Evolutionary conservation across 2,113 vertebrate species (phyloP).

Genomic region (Haliaeetus leucogaster): DNA sequence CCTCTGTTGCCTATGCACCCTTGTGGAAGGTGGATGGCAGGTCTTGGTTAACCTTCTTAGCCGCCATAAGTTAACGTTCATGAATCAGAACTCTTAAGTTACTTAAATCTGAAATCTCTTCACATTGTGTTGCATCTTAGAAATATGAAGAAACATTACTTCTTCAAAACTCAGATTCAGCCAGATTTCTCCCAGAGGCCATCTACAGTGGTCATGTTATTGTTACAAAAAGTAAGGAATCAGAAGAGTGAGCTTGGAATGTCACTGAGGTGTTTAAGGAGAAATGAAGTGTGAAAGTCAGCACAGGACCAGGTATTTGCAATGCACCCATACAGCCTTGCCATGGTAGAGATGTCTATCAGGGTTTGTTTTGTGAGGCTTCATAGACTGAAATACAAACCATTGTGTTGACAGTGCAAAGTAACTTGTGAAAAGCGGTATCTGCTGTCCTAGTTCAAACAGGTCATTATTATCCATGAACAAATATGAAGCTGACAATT

Average conservation of each 20-base stretch:
- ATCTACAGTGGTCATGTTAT: neutral
- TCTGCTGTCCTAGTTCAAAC: neutral
- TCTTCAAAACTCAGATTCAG: neutral
- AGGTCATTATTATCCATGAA: neutral
- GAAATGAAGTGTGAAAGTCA: neutral
- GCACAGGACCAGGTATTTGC: neutral
- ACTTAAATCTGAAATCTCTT: neutral
- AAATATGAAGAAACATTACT: neutral
- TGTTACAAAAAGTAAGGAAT: neutral
- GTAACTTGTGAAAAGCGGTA: neutral
- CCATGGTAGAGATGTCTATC: neutral
- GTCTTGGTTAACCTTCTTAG: neutral
- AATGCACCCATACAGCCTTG: neutral
- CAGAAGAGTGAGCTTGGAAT: neutral
- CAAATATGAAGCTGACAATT: conserved; percentile 1
- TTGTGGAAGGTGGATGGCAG: neutral
- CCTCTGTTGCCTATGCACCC: neutral
- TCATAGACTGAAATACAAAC: neutral
- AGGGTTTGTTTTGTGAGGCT: neutral
- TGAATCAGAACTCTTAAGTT: neutral
- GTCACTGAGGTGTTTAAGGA: neutral
- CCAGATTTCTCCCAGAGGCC: neutral
- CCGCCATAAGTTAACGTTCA: neutral
- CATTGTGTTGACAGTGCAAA: neutral
- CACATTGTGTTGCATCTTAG: neutral